Percentiles rank a stretch among this genome's conserved stretches.
Evolutionary conservation across 1,140 invertebrate species (phyloP).

Genomic region (Dendroctonus valens): DNA sequence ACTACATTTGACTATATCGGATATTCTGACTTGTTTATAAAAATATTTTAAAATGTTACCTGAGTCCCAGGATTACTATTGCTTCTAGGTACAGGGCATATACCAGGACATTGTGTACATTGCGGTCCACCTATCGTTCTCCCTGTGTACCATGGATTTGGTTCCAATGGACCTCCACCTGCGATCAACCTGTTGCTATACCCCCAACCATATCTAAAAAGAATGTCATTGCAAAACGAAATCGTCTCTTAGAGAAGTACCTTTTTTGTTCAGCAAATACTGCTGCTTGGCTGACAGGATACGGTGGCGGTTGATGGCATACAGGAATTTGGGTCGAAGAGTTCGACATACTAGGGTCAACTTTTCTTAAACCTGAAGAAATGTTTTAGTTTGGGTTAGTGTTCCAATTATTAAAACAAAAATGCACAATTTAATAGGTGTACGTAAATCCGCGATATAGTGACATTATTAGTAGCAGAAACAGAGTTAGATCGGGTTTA

Average conservation of each 20-base stretch:
- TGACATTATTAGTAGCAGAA: too few relatives aligned
- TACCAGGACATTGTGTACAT: slow-evolving; percentile 48
- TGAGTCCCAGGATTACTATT: slow-evolving; percentile 47
- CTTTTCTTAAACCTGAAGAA: slow-evolving; percentile 43
- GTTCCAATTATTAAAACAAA: too few relatives aligned
- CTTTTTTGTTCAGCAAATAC: slow-evolving; percentile 50
- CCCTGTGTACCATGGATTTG: slow-evolving; percentile 49
- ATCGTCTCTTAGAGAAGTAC: slow-evolving; percentile 1
- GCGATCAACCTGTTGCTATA: slow-evolving; percentile 49
- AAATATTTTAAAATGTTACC: slow-evolving; percentile 17
- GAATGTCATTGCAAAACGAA: not conserved
- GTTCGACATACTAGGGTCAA: slow-evolving; percentile 37
- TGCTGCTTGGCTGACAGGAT: slow-evolving; percentile 44
- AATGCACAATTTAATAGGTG: too few relatives aligned
- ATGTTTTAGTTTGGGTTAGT: too few relatives aligned
- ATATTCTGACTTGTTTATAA: not conserved
- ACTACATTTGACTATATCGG: too few relatives aligned
- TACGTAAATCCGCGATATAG: too few relatives aligned
- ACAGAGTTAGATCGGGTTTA: too few relatives aligned
- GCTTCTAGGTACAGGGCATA: slow-evolving; percentile 48
- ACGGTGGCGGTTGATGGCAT: slow-evolving; percentile 30
- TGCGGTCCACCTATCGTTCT: slow-evolving; percentile 44
- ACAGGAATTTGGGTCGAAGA: slow-evolving; percentile 37
- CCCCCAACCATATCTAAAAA: slow-evolving; percentile 44
- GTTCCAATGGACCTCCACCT: slow-evolving; percentile 28